phyloP scores from a whole-genome alignment of 2,113 vertebrate species.

The Sardina pilchardus region DNA sequence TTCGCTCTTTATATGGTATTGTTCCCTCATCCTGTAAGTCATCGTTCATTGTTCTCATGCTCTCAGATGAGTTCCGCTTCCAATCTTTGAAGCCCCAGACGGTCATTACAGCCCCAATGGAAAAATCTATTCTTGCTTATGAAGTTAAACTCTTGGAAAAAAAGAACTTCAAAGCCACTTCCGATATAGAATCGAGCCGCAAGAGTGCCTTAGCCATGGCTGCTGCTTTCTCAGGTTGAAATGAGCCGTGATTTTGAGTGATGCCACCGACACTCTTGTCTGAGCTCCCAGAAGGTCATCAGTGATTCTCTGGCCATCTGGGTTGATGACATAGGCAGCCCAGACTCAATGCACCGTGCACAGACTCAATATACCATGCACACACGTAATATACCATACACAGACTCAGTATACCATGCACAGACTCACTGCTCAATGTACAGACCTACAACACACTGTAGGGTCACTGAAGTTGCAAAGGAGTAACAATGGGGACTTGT shows the following conservation, averaged over 20 bases:
- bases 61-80: not conserved
- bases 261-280: not conserved
- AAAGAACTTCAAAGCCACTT: not conserved
- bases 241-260: slow-evolving; percentile 17
- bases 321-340: not conserved
- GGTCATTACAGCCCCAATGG: not conserved
- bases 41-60: not conserved
- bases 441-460: not conserved
- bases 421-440: too few species aligned
- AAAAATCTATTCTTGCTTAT: slow-evolving; percentile 22
- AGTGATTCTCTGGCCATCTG: not conserved
- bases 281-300: slow-evolving; percentile 14
- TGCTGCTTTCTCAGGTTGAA: not conserved
- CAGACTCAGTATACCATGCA: too few species aligned
- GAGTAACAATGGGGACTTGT: not conserved
- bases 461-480: not conserved
- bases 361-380: not conserved
- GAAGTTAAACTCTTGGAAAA: not conserved
- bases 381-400: too few species aligned
- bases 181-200: not conserved
- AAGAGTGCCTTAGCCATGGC: not conserved
- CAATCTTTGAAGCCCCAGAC: slow-evolving; percentile 11
- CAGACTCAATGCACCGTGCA: not conserved
- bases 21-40: not conserved
- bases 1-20: not conserved